phyloP scores from a whole-genome alignment of 2,888 invertebrate genomes.

The Bombyx huttoni region DNA sequence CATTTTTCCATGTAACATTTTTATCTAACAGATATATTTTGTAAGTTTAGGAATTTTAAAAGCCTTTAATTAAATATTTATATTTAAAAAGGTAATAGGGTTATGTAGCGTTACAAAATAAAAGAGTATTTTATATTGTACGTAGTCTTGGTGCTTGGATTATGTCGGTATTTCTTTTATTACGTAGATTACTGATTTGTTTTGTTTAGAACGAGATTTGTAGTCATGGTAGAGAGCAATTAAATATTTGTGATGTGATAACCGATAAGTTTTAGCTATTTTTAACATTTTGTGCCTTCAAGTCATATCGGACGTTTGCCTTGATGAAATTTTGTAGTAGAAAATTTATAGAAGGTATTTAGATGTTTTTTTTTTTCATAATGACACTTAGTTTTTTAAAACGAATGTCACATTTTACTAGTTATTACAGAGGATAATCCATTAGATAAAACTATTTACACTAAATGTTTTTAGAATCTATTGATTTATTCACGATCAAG shows the following conservation, averaged over 20 bases:
- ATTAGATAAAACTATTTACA: neutral
- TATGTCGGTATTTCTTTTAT: conserved; percentile 21
- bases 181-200: conserved; percentile 16
- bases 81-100: conserved; percentile 39
- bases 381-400: conserved; percentile 18
- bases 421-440: neutral
- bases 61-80: conserved; percentile 31
- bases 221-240: conserved; percentile 4
- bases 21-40: conserved; percentile 29
- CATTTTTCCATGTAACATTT: conserved; percentile 55
- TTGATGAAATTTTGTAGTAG: conserved; percentile 46
- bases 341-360: conserved; percentile 31
- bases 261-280: conserved; percentile 23
- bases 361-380: conserved; percentile 36
- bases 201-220: conserved; percentile 1
- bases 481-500: conserved; percentile 10
- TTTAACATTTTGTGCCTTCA: conserved; percentile 60
- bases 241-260: conserved; percentile 11
- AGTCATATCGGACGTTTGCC: conserved; percentile 67
- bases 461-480: conserved; percentile 12
- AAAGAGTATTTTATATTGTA: conserved; percentile 23
- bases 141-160: conserved; percentile 48
- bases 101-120: conserved; percentile 31
- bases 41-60: conserved; percentile 40
- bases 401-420: neutral